These are phyloP conservation scores for Mythimna vitellina DNA, from an alignment of 2,888 invertebrate species.

Conservation along the genomic window DNA sequence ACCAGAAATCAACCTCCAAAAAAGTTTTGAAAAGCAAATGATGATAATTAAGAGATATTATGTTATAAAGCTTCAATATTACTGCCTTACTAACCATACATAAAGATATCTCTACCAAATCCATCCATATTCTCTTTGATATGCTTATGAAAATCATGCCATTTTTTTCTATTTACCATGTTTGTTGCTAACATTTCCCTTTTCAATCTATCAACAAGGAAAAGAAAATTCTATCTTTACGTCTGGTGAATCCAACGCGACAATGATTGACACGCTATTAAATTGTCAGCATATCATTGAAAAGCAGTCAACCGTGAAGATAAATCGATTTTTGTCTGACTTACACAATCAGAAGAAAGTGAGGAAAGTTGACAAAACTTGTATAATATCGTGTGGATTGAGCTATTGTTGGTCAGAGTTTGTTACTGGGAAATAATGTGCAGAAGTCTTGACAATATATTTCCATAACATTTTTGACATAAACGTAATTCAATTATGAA, in stretches of 20 bases:
- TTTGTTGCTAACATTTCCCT: not conserved
- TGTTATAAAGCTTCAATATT: no score
- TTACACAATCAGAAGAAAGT: slow-evolving; percentile 62
- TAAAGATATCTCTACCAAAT: no score
- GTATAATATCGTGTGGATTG: slow-evolving; percentile 64
- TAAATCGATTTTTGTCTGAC: slow-evolving; percentile 31
- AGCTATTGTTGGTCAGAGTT: slow-evolving; percentile 33
- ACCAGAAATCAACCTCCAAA: no score
- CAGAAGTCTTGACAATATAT: slow-evolving; percentile 35
- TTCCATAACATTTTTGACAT: not conserved
- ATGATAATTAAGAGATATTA: no score
- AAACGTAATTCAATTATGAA: not conserved
- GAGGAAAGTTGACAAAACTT: slow-evolving; percentile 63
- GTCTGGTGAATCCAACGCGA: not conserved
- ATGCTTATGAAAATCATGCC: not conserved
- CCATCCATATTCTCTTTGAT: no score
- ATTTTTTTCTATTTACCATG: not conserved
- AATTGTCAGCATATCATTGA: slow-evolving; percentile 5
- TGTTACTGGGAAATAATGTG: not conserved
- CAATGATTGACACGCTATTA: not conserved
- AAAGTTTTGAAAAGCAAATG: no score
- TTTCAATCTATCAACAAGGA: not conserved
- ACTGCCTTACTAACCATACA: no score
- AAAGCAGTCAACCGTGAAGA: slow-evolving; percentile 32
- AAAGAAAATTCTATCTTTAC: no score